These are phyloP conservation scores for Acridotheres tristis DNA, from an alignment of 2,797 vertebrate species.

Conservation along the genomic window DNA sequence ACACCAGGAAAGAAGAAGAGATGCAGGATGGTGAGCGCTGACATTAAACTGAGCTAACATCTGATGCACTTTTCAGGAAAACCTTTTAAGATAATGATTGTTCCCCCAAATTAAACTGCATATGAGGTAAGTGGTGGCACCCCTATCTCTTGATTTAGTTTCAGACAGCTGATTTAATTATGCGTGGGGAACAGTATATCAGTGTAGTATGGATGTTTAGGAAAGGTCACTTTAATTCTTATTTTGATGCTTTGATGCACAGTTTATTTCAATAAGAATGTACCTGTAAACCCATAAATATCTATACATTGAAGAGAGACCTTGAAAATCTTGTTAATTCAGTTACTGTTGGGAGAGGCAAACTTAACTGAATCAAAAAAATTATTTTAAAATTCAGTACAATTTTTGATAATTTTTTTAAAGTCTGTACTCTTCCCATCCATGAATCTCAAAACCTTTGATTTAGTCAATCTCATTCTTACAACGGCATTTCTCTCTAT, in stretches of 20 bases:
- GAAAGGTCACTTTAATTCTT: not conserved
- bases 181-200: not conserved
- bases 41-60: not conserved
- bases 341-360: not conserved
- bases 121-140: not conserved
- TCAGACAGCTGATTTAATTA: not conserved
- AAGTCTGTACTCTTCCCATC: not conserved
- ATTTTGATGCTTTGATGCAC: not conserved
- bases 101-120: not conserved
- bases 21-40: not conserved
- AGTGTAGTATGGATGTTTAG: not conserved
- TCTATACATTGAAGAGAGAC: not conserved
- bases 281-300: not conserved
- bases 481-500: not conserved
- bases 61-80: constrained; percentile 3
- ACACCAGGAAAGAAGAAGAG: not conserved
- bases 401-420: not conserved
- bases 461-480: not conserved
- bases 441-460: not conserved
- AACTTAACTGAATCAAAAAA: not conserved
- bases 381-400: not conserved
- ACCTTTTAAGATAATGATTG: not conserved
- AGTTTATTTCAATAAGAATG: not conserved
- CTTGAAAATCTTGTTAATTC: not conserved
- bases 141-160: not conserved